phyloP scores from a whole-genome alignment of 1,140 invertebrate species.

The Zophobas morio region DNA sequence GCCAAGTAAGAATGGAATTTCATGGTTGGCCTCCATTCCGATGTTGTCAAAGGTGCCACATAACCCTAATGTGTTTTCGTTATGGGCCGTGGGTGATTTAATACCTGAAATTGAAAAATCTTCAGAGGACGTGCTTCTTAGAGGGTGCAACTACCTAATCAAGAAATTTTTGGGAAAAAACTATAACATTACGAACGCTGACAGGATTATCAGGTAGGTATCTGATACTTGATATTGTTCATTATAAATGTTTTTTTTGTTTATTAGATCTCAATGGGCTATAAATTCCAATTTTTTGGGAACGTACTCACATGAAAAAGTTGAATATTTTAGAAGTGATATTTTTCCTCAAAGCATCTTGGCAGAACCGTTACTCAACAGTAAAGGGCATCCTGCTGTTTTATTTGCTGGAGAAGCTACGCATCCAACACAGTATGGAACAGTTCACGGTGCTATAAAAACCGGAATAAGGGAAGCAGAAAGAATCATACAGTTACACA shows the following conservation, averaged over 20 bases:
- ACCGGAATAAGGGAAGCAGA: constrained; percentile 84
- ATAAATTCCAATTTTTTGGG: no score
- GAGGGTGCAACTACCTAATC: constrained; percentile 57
- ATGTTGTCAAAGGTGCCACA: constrained; percentile 22
- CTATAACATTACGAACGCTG: constrained; percentile 48
- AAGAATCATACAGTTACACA: constrained; percentile 63
- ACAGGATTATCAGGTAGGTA: constrained; percentile 28
- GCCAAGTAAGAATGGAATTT: constrained; percentile 16
- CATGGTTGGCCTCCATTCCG: constrained; percentile 31
- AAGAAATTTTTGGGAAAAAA: constrained; percentile 49
- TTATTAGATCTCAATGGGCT: no score
- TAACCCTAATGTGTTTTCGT: constrained; percentile 51
- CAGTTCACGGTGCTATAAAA: constrained; percentile 86
- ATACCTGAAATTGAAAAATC: constrained; percentile 53
- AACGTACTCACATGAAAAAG: no score
- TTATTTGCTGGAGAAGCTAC: constrained; percentile 81
- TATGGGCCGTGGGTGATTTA: constrained; percentile 51
- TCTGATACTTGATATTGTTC: no score
- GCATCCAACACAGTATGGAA: constrained; percentile 77
- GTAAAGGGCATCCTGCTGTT: constrained; percentile 64
- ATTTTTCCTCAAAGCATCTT: no score
- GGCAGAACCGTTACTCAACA: no score
- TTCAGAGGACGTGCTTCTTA: constrained; percentile 10
- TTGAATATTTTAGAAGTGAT: no score
- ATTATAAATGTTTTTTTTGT: no score